A percentile compares a stretch with the other conserved stretches of the same genome.
Conservation (phyloP, 2,797 vertebrate genomes). For the Anguilla obscura region DNA sequence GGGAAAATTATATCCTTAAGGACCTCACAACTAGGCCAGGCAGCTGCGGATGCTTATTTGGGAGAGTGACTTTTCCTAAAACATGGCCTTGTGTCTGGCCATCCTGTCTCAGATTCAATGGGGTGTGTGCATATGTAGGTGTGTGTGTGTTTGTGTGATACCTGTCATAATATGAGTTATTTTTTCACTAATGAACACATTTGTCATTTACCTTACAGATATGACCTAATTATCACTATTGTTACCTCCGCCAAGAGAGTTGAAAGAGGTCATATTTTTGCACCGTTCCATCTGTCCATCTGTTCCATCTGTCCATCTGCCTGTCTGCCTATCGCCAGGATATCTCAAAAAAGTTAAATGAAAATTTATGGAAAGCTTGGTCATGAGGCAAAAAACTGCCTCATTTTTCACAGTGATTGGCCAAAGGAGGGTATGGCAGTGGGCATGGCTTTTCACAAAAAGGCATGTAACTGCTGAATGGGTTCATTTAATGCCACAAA, state of each 20-base stretch:
- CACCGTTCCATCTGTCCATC: too few species aligned
- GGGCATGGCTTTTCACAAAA: not conserved
- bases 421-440: not conserved
- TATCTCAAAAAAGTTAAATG: too few species aligned
- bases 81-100: not conserved
- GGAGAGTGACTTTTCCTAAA: not conserved
- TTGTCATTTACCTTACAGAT: too few species aligned
- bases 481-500: not conserved
- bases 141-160: constrained; percentile 20
- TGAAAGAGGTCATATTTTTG: too few species aligned
- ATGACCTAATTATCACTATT: too few species aligned
- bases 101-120: not conserved
- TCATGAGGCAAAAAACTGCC: not conserved
- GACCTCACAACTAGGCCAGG: not conserved
- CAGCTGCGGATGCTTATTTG: not conserved
- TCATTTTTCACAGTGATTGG: not conserved
- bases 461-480: not conserved
- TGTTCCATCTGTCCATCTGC: too few species aligned
- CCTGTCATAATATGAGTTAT: not conserved
- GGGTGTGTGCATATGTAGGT: not conserved
- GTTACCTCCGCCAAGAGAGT: too few species aligned
- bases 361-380: not conserved
- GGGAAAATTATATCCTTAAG: not conserved
- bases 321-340: too few species aligned
- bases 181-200: too few species aligned